phyloP scores from a whole-genome alignment of 2,113 vertebrate genomes.

The Aphyosemion australe region DNA sequence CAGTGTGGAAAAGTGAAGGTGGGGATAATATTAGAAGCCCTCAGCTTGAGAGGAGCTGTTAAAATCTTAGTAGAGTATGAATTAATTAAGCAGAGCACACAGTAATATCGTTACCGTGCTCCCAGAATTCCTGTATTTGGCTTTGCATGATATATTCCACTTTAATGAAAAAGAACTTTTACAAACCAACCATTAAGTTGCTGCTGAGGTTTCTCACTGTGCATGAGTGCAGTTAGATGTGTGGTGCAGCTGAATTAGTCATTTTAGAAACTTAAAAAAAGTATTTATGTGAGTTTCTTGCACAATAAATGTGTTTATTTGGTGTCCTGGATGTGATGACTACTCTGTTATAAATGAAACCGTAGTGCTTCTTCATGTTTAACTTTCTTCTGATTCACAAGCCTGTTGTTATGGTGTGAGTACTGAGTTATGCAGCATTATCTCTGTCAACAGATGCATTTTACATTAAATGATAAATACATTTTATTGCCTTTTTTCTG shows the following conservation, averaged over 20 bases:
- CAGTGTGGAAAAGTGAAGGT: constrained; percentile 44
- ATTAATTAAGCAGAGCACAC: constrained; percentile 70
- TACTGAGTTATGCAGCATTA: no score
- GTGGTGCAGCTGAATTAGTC: no score
- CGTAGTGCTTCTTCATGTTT: no score
- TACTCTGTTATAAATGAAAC: no score
- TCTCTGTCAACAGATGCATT: no score
- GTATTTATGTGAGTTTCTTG: no score
- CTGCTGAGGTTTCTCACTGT: constrained; percentile 9
- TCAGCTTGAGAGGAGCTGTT: constrained; percentile 59
- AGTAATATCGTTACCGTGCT: constrained; percentile 64
- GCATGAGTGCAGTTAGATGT: no score
- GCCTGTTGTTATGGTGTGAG: no score
- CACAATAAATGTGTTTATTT: neutral
- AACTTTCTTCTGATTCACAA: no score
- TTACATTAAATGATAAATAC: no score
- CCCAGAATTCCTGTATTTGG: constrained; percentile 54
- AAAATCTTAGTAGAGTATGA: constrained; percentile 66
- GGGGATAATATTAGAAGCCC: constrained; percentile 55
- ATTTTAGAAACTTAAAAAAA: no score
- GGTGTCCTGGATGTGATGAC: neutral
- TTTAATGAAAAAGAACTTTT: constrained; percentile 68
- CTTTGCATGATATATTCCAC: constrained; percentile 51
- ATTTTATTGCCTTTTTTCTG: no score
- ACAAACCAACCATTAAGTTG: constrained; percentile 30